Percentiles rank a stretch among this genome's conserved stretches.
phyloP scores from a whole-genome alignment of 2,888 invertebrate species.

The Chloroclystis v-ata region DNA sequence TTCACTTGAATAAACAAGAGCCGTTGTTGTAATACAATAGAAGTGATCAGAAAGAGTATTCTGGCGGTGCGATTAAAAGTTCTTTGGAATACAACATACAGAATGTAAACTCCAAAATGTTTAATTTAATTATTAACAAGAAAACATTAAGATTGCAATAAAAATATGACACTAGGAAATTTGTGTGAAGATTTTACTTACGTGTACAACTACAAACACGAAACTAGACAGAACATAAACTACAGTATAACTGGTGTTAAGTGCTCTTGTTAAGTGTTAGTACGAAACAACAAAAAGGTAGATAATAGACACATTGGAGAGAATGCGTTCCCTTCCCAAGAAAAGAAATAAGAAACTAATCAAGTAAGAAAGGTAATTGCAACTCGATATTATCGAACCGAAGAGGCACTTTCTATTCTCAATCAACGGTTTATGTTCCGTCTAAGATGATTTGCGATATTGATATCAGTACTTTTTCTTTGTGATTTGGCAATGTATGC shows the following conservation, averaged over 20 bases:
- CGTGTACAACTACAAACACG: conserved; percentile 1
- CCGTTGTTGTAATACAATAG: conserved; percentile 28
- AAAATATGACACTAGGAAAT: too few relatives aligned
- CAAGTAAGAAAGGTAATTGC: conserved; percentile 47
- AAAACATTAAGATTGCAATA: too few relatives aligned
- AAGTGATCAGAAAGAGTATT: conserved; percentile 27
- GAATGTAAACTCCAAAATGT: not conserved
- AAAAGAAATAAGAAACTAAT: conserved; percentile 52
- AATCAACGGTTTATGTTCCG: conserved; percentile 32
- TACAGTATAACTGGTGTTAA: conserved; percentile 29
- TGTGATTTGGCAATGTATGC: conserved; percentile 41
- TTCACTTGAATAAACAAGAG: conserved; percentile 23
- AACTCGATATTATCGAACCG: conserved; percentile 37
- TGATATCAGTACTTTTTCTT: conserved; percentile 19
- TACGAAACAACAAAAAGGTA: conserved; percentile 33
- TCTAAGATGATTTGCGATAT: conserved; percentile 25
- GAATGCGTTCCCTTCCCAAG: conserved; percentile 40
- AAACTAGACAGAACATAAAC: conserved; percentile 41
- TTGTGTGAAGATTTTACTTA: too few relatives aligned
- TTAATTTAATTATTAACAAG: too few relatives aligned
- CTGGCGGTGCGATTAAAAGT: conserved; percentile 21
- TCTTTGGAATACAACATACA: conserved; percentile 2
- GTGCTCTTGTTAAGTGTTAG: conserved; percentile 15
- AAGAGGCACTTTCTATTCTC: conserved; percentile 46
- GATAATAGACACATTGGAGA: conserved; percentile 45